Percentiles rank a stretch among this genome's conserved stretches.
These are phyloP conservation scores for Castor canadensis DNA, from an alignment of 2,113 vertebrate species.

Conservation along the genomic window DNA sequence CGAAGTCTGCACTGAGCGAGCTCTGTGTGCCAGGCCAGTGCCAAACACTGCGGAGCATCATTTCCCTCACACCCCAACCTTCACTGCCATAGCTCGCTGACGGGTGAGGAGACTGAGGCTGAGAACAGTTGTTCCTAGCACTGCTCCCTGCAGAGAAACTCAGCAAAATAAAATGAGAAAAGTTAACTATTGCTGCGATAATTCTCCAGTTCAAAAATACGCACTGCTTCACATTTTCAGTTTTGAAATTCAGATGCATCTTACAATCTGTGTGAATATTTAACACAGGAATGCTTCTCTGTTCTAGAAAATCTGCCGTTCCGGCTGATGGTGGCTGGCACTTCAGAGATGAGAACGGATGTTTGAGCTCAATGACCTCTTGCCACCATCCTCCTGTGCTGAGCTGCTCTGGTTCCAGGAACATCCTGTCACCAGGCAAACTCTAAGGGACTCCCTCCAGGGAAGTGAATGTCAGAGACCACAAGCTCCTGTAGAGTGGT, in stretches of 20 bases:
- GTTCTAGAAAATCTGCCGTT: constrained; percentile 31
- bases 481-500: rapidly evolving
- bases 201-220: constrained; percentile 24
- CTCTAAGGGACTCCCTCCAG: neutral
- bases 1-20: rapidly evolving
- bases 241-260: constrained; percentile 39
- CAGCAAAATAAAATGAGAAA: neutral
- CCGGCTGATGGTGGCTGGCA: constrained; percentile 1
- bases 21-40: neutral
- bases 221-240: neutral
- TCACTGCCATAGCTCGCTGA: neutral
- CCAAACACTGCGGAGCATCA: rapidly evolving
- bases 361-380: neutral
- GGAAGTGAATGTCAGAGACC: neutral
- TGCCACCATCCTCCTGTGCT: neutral
- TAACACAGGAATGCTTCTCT: neutral
- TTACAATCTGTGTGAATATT: neutral
- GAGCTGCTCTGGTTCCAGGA: neutral
- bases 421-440: too few species aligned
- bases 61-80: neutral
- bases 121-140: neutral
- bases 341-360: neutral
- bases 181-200: neutral
- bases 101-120: neutral
- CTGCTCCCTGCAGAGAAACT: neutral